phyloP scores from a whole-genome alignment of 2,888 invertebrate genomes.

The Tenthredo amoena region DNA sequence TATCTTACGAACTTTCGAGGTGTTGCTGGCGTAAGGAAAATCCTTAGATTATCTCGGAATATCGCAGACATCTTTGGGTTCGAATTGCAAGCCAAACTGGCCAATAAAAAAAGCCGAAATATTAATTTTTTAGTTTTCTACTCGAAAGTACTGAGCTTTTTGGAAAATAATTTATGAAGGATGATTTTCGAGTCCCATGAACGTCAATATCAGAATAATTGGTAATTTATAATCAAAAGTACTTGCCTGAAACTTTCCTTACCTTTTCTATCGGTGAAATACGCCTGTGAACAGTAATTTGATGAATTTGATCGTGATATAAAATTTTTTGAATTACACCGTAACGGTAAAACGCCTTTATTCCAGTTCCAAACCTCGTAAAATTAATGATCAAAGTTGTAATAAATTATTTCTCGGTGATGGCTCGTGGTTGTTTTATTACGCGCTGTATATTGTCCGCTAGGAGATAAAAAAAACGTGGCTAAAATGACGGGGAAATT shows the following conservation, averaged over 20 bases:
- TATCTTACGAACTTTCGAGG: background rate
- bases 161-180: too few species aligned
- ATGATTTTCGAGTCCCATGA: too few species aligned
- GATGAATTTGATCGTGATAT: background rate
- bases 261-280: background rate
- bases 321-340: background rate
- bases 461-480: background rate
- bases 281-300: background rate
- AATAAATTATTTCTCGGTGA: background rate
- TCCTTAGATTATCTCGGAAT: background rate
- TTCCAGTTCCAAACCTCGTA: background rate
- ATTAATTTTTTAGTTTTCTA: background rate
- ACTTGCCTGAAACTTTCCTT: too few species aligned
- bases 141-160: background rate
- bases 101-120: background rate
- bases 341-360: background rate
- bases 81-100: background rate
- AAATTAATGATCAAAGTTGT: constrained; percentile 15
- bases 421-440: background rate
- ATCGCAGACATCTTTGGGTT: background rate
- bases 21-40: background rate
- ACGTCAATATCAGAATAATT: too few species aligned
- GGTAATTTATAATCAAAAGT: too few species aligned
- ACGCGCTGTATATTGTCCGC: background rate
- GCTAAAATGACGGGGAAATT: background rate